Conservation (phyloP, 2,888 invertebrate species). For the Ecliptopera silaceata region DNA sequence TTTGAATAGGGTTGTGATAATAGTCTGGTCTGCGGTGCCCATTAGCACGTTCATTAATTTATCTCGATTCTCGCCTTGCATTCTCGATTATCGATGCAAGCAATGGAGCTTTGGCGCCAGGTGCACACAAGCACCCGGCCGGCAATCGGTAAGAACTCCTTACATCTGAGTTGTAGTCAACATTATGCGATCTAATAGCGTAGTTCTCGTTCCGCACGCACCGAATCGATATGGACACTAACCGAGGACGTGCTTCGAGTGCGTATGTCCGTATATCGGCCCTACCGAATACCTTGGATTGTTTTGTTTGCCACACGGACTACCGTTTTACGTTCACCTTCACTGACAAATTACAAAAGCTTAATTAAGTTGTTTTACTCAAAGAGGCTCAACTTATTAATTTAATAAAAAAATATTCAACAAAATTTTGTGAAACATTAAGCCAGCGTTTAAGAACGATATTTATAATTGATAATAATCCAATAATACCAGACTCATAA, state of each 20-base stretch:
- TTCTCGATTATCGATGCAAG: slow-evolving; percentile 43
- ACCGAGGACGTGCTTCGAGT: slow-evolving; percentile 23
- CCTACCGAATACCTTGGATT: slow-evolving; percentile 10
- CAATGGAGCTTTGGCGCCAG: slow-evolving; percentile 25
- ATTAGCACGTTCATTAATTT: slow-evolving; percentile 57
- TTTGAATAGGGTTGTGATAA: slow-evolving; percentile 47
- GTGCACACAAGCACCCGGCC: slow-evolving; percentile 18
- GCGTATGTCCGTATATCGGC: slow-evolving; percentile 16
- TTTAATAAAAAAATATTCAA: neutral
- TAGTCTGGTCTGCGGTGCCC: slow-evolving; percentile 46
- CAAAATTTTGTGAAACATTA: neutral
- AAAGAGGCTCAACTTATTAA: neutral
- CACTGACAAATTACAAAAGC: neutral
- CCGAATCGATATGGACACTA: slow-evolving; percentile 23
- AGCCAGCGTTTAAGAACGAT: neutral
- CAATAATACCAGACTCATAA: neutral
- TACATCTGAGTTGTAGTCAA: slow-evolving; percentile 18
- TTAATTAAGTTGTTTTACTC: too few species aligned
- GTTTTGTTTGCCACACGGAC: slow-evolving; percentile 15
- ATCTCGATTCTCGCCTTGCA: slow-evolving; percentile 50
- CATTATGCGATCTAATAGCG: slow-evolving; percentile 23
- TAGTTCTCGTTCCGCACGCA: slow-evolving; percentile 21
- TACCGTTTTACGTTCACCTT: slow-evolving; percentile 9
- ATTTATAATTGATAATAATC: slow-evolving; percentile 4
- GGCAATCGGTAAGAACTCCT: slow-evolving; percentile 1